Evolutionary conservation across 2,888 invertebrate genomes (phyloP).

Genomic region (Drosophila formosana): DNA sequence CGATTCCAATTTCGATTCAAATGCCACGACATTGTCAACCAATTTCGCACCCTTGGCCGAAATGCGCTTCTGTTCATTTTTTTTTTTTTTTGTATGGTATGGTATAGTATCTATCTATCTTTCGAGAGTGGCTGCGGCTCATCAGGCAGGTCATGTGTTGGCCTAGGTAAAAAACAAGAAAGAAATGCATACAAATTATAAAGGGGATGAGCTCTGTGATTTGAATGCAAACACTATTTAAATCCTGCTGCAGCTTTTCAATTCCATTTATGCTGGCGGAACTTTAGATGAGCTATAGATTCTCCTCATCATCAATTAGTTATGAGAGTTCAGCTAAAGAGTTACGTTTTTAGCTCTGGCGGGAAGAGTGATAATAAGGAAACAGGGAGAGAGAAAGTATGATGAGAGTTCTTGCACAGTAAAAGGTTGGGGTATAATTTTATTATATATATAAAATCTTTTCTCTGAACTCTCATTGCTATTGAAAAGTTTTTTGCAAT

Average conservation of each 20-base stretch:
- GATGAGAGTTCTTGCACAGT: no score
- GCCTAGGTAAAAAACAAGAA: constrained; percentile 32
- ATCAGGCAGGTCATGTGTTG: constrained; percentile 50
- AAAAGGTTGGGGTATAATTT: no score
- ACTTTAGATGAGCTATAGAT: constrained; percentile 9
- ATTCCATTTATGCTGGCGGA: constrained; percentile 27
- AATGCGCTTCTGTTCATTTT: constrained; percentile 23
- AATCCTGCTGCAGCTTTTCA: constrained; percentile 29
- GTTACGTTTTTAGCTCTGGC: neutral
- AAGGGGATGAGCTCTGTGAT: constrained; percentile 48
- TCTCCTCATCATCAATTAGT: neutral
- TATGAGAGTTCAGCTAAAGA: neutral
- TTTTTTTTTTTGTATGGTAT: neutral
- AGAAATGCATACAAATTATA: constrained; percentile 10
- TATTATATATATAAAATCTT: no score
- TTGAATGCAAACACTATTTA: constrained; percentile 39
- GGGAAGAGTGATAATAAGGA: neutral
- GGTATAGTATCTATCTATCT: neutral
- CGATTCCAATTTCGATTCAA: constrained; percentile 28
- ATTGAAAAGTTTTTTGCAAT: no score
- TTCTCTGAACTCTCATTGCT: no score
- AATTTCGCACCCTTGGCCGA: constrained; percentile 50
- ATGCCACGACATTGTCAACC: constrained; percentile 53
- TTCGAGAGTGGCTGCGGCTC: constrained; percentile 12
- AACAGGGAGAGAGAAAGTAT: neutral